Percentiles rank a stretch among this genome's conserved stretches.
phyloP scores from a whole-genome alignment of 2,888 invertebrate genomes.

The Aphrophora alni region DNA sequence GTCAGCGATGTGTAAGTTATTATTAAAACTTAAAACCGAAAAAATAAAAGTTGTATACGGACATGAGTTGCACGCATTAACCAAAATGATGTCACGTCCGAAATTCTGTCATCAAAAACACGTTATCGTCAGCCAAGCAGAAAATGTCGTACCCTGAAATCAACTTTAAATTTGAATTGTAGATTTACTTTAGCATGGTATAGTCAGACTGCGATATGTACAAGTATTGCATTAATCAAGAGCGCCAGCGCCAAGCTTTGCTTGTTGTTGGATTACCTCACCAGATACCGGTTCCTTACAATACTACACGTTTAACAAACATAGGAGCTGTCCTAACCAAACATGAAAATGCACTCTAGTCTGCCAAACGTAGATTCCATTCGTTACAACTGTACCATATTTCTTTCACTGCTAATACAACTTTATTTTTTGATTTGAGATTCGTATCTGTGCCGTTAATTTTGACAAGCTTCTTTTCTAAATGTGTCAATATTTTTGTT shows the following conservation, averaged over 20 bases:
- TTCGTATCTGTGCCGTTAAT: too few relatives aligned
- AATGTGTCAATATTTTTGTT: too few relatives aligned
- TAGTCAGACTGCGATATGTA: not conserved
- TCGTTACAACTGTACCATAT: too few relatives aligned
- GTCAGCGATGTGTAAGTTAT: too few relatives aligned
- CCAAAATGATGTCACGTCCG: too few relatives aligned
- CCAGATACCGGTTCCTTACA: not conserved
- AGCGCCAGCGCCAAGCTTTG: not conserved
- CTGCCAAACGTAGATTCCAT: not conserved
- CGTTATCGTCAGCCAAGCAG: too few relatives aligned
- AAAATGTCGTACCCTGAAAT: not conserved
- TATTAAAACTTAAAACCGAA: too few relatives aligned
- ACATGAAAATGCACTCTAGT: not conserved
- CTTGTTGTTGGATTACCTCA: not conserved
- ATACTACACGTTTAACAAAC: not conserved
- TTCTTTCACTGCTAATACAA: too few relatives aligned
- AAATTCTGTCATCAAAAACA: not conserved
- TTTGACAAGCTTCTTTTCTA: too few relatives aligned
- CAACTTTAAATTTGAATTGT: not conserved
- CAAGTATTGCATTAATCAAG: not conserved
- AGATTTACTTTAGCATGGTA: not conserved
- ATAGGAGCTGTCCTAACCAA: not conserved
- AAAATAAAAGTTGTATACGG: too few relatives aligned
- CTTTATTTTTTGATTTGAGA: too few relatives aligned
- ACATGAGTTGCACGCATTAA: too few relatives aligned